Base-by-base conservation (phyloP, 2,113 vertebrate species). In the Calypte anna region DNA sequence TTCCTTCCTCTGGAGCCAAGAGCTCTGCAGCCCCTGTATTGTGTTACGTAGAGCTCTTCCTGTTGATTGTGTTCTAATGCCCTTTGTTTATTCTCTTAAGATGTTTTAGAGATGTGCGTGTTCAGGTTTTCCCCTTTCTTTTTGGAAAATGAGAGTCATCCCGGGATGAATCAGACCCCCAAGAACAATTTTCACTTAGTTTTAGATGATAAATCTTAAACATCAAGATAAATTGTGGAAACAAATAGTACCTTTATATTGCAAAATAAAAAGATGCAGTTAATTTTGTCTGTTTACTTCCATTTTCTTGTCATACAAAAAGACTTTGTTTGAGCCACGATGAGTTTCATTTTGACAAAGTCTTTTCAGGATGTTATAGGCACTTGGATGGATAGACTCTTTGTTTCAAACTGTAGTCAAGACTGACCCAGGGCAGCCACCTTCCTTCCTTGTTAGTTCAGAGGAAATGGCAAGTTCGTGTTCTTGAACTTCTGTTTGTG, bases 21-120 rank as follows among this genome's bases (percentile, higher is more conserved):
- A 94, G 86, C 94, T 89, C 73, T 74, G 84, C 87, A 91, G 91
- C 90, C 88, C 7, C 12, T 80, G 93, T 69, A 97, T 97, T 97
- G 97, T 98, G 93, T 97, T 95, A 67, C 15, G 40, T 43, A 80
- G 77, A 92, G 93, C 88, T 84, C 91, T 97, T 98, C 97, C 97
- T 98, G 97, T 97, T 98, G 97, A 97, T 97, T 98, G 96, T 97
- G 82, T 95, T 94, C 88, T 72, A 90, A 93, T 97, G 94, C 48
- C 85, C 82, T 93, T 96, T 97, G 97, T 97, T 98, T 97, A 96
- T 97, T 96, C 95, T 95, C 36, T 63, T 95, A 64, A 90, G 95
- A 97, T 95, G 86, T 97, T 97, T 96, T 91, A 55, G 91, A 96
- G 89, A 94, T 87, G 40, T 96, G 51, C 50, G 68, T 94, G 91